A percentile compares a stretch with the other conserved stretches of the same genome.
Conservation (phyloP, 2,888 invertebrate genomes). For the Tinea pellionella region DNA sequence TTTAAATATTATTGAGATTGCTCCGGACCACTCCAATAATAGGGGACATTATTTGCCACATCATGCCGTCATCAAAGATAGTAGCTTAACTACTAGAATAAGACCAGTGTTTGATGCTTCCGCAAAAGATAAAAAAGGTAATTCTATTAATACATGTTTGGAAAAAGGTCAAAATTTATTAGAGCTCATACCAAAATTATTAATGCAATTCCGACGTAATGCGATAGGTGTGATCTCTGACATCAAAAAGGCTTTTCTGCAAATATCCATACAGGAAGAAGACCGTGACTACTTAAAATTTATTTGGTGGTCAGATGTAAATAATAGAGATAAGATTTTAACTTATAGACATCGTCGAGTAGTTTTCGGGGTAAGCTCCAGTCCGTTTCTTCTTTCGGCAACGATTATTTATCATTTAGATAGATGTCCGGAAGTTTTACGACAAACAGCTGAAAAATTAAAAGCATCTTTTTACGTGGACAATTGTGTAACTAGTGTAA, state of each 20-base stretch:
- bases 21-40: background rate
- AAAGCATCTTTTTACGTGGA: conserved; percentile 18
- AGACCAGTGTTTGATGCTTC: conserved; percentile 27
- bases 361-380: conserved; percentile 15
- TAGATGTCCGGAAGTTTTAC: background rate
- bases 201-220: conserved; percentile 18
- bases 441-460: conserved; percentile 12
- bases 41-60: conserved; percentile 21
- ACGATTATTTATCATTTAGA: conserved; percentile 15
- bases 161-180: conserved; percentile 25
- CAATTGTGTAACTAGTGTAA: conserved; percentile 18
- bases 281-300: conserved; percentile 26
- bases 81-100: conserved; percentile 23
- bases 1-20: background rate
- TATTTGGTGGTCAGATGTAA: conserved; percentile 20
- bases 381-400: conserved; percentile 15
- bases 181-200: conserved; percentile 18
- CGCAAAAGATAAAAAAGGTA: conserved; percentile 17
- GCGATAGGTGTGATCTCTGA: conserved; percentile 22
- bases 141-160: conserved; percentile 27
- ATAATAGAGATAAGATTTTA: background rate
- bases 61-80: conserved; percentile 21
- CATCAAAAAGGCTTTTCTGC: conserved; percentile 27
- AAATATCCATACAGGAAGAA: conserved; percentile 21
- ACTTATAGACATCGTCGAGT: conserved; percentile 14